These are phyloP conservation scores for Antechinus flavipes DNA, from an alignment of 2,113 vertebrate genomes.

Conservation along the genomic window DNA sequence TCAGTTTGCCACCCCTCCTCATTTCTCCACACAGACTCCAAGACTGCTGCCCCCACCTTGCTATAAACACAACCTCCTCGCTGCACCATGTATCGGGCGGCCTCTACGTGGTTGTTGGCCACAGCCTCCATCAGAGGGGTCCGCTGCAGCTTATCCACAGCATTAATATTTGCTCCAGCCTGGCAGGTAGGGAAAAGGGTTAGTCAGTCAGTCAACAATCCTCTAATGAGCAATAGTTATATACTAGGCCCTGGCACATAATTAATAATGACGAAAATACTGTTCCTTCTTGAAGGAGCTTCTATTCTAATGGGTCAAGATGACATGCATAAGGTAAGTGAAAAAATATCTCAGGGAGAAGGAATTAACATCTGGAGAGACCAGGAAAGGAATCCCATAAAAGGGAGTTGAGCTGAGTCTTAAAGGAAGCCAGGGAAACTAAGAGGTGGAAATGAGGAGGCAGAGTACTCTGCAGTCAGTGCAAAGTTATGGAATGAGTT, in stretches of 20 bases:
- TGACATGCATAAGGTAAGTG: neutral
- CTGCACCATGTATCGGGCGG: conserved; percentile 90
- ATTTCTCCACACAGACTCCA: neutral
- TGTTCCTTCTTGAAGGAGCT: neutral
- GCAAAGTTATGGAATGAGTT: neutral
- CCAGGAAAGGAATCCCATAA: neutral
- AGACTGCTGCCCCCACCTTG: conserved; percentile 74
- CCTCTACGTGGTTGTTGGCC: conserved; percentile 90
- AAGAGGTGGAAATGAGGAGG: neutral
- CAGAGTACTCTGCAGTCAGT: neutral
- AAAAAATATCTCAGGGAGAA: neutral
- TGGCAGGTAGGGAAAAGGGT: conserved; percentile 60
- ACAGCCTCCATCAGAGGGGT: conserved; percentile 93
- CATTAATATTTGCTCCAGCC: conserved; percentile 93
- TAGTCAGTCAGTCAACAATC: neutral
- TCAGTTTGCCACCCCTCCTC: no score
- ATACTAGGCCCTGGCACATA: neutral
- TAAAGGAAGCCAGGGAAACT: neutral
- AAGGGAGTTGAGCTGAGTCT: neutral
- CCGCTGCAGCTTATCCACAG: conserved; percentile 90
- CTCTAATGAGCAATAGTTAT: neutral
- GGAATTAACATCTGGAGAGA: neutral
- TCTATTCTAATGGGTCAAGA: neutral
- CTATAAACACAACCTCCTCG: conserved; percentile 91
- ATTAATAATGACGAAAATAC: neutral